Percentiles rank a stretch among this genome's conserved stretches.
phyloP scores from a whole-genome alignment of 64 coral and sea anemone species.

The Astreopora myriophthalma region DNA sequence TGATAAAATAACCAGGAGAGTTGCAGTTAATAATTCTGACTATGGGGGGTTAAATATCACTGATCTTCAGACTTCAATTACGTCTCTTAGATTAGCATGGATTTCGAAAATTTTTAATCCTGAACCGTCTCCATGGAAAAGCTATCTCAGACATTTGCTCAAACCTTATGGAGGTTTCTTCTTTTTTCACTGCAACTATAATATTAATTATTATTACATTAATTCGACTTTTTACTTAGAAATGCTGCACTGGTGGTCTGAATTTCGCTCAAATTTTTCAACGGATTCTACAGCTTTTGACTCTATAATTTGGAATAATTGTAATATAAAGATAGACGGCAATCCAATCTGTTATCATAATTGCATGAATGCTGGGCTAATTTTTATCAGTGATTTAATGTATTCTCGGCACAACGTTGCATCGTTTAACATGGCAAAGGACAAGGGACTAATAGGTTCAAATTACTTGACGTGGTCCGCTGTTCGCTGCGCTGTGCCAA shows the following conservation, averaged over 20 bases:
- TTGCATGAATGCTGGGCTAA: no score
- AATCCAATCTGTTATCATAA: background rate
- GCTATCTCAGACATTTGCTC: background rate
- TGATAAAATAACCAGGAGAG: conserved; percentile 1
- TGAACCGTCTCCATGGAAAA: conserved; percentile 1
- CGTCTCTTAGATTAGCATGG: conserved; percentile 14
- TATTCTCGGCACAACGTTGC: no score
- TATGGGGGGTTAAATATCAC: background rate
- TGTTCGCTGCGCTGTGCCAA: no score
- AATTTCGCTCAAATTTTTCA: background rate
- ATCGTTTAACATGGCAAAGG: no score
- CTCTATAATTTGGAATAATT: background rate
- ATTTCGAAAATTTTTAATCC: background rate
- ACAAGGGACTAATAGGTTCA: no score
- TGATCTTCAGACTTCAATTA: conserved; percentile 16
- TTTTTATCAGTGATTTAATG: no score
- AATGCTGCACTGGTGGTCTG: conserved; percentile 1
- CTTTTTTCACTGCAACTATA: conserved; percentile 36
- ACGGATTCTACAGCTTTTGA: background rate
- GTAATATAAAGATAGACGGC: background rate
- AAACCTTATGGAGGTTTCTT: background rate
- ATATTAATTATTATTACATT: conserved; percentile 9
- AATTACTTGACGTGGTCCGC: no score
- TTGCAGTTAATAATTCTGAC: background rate
- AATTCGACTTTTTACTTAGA: background rate